phyloP scores from a whole-genome alignment of 2,888 invertebrate genomes.

The Xestia rhomboidea region DNA sequence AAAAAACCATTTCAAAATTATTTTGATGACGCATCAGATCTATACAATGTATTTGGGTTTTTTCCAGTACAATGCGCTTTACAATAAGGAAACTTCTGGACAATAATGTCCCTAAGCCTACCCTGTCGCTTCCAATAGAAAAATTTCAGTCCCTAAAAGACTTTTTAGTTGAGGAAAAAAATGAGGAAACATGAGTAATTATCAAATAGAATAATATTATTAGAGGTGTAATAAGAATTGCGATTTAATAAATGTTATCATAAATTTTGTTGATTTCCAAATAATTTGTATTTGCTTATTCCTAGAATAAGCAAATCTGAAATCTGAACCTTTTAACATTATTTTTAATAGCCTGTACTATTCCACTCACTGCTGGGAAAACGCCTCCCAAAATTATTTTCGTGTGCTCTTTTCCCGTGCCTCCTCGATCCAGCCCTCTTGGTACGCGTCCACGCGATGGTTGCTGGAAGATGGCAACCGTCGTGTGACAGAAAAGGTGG shows the following conservation, averaged over 20 bases:
- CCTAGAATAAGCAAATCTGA: neutral
- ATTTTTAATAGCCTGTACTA: no score
- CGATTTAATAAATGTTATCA: neutral
- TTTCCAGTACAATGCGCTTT: conserved; percentile 41
- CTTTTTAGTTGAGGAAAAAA: neutral
- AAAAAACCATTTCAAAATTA: neutral
- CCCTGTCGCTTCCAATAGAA: conserved; percentile 25
- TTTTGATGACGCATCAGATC: conserved; percentile 10
- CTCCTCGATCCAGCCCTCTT: no score
- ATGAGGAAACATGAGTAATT: neutral
- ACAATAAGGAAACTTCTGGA: conserved; percentile 34
- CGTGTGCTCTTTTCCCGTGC: no score
- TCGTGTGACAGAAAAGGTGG: no score
- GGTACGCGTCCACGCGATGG: no score
- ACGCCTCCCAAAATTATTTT: no score
- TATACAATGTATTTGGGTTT: conserved; percentile 23
- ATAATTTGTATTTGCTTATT: no score
- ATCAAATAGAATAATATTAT: neutral
- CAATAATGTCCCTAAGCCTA: conserved; percentile 37
- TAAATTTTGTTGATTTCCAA: neutral
- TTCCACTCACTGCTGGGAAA: no score
- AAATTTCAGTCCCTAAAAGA: conserved; percentile 2
- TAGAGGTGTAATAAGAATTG: neutral
- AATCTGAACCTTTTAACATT: neutral
- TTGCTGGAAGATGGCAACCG: no score